Base-by-base conservation (phyloP, 2,888 invertebrate species). In the Tanypteryx hageni region DNA sequence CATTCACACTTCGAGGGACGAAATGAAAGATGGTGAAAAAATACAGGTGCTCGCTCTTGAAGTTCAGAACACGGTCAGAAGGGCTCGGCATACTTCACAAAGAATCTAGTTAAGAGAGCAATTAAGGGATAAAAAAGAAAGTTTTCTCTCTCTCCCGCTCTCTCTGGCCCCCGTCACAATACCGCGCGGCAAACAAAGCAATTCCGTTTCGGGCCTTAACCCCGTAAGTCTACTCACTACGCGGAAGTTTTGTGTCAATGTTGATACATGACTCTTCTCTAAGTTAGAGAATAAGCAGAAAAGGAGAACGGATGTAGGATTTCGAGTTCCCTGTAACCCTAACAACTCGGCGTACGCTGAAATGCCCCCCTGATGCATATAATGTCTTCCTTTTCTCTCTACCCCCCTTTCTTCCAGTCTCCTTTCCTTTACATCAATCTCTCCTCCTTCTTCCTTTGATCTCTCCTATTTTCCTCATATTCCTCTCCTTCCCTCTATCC, bases 351-450 rank as follows among this genome's bases (percentile, higher is more conserved):
- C 44, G 3, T 44, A 44, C 44, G 44, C 44, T 3, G 44, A 44
- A 44, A 44, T 44, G 5, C 44, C 44, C 44, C 44, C 44, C 44
- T 44, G 44, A 44, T 44, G 44, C 44, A 44, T 44, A 44, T 68
- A 68, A 22, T n/a, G 68, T 22, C n/a, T 22, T 68, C 68, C 22
- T 22, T n/a, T 22, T 14, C 64, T 64, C 14, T 7, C 8, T 18
- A 0, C 64, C 0, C 7, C n/a, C 22, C 27, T 10, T 27, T 7
- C 76, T 27, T 7, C 76, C 10, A n/a, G 76, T 3, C 7, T 76
- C 18, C 76, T 76, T 76, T 76, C 18, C 76, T 76, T 76, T 76
- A 27, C 44, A 76, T 76, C 76, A 27, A 22, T 68, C 68, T 61
- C 61, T n/a, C 68, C n/a, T 10, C 7, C 76, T 5, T 8, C 11